phyloP scores from a whole-genome alignment of 2,797 vertebrate species.

The Pseudomugil gertrudae region DNA sequence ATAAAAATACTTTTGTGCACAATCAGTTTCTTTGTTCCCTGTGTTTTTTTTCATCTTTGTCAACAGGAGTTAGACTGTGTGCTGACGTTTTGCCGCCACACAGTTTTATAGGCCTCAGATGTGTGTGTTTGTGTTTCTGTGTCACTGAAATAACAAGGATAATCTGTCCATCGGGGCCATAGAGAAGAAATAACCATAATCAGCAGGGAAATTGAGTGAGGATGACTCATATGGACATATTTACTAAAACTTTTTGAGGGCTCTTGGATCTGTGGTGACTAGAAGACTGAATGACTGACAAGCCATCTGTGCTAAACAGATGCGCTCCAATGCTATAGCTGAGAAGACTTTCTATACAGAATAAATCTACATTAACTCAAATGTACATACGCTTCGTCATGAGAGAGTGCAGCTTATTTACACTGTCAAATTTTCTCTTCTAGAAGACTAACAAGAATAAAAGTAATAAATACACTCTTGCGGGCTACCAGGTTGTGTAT shows the following conservation, averaged over 20 bases:
- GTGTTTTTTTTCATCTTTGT: neutral
- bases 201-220: constrained; percentile 38
- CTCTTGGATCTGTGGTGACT: constrained; percentile 55
- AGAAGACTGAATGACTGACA: constrained; percentile 59
- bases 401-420: constrained; percentile 17
- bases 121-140: constrained; percentile 23
- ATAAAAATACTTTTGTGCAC: constrained; percentile 1
- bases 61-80: constrained; percentile 1
- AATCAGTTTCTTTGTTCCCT: constrained; percentile 4
- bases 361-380: constrained; percentile 50
- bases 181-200: constrained; percentile 47
- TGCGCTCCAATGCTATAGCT: constrained; percentile 47
- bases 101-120: constrained; percentile 11
- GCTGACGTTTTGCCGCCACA: constrained; percentile 1
- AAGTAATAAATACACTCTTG: neutral
- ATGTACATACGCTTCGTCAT: constrained; percentile 33
- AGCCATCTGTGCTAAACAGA: constrained; percentile 74
- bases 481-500: neutral
- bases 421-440: constrained; percentile 13
- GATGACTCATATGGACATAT: constrained; percentile 51
- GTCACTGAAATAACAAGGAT: constrained; percentile 23
- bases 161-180: constrained; percentile 48
- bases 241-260: constrained; percentile 58
- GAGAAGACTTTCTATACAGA: constrained; percentile 50
- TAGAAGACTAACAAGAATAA: neutral